These are phyloP conservation scores for Pseudopodoces humilis DNA, from an alignment of 2,113 vertebrate species.

Conservation along the genomic window DNA sequence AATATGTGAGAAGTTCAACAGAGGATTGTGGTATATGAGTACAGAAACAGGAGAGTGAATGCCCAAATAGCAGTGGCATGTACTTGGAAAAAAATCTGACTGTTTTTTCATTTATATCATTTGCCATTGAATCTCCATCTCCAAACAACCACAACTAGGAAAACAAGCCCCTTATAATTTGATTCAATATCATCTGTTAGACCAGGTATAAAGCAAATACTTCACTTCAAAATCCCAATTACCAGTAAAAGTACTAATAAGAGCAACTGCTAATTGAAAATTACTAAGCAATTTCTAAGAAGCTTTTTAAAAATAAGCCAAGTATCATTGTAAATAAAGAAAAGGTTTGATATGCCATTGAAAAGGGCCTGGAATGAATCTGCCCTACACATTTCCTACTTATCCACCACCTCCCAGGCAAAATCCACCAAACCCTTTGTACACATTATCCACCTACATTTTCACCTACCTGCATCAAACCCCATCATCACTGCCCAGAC, in stretches of 20 bases:
- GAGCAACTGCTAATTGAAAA: neutral
- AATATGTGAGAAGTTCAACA: neutral
- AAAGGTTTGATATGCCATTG: neutral
- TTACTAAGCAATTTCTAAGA: neutral
- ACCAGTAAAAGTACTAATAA: neutral
- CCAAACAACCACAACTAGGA: neutral
- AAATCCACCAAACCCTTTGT: neutral
- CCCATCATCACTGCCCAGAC: neutral
- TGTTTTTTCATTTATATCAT: neutral
- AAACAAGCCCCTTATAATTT: neutral
- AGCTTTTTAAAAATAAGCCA: neutral
- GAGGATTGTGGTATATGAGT: neutral
- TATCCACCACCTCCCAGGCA: neutral
- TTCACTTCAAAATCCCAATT: neutral
- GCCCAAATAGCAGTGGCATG: neutral
- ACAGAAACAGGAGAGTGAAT: neutral
- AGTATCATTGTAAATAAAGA: neutral
- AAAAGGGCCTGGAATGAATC: neutral
- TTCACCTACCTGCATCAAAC: neutral
- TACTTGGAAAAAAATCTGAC: neutral
- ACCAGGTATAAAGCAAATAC: neutral
- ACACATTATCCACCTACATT: neutral
- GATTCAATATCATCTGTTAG: neutral
- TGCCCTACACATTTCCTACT: neutral
- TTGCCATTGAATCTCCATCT: neutral